A percentile compares a stretch with the other conserved stretches of the same genome.
Conservation (phyloP, 1,140 invertebrate species). For the Pseudomyrmex concolor region DNA sequence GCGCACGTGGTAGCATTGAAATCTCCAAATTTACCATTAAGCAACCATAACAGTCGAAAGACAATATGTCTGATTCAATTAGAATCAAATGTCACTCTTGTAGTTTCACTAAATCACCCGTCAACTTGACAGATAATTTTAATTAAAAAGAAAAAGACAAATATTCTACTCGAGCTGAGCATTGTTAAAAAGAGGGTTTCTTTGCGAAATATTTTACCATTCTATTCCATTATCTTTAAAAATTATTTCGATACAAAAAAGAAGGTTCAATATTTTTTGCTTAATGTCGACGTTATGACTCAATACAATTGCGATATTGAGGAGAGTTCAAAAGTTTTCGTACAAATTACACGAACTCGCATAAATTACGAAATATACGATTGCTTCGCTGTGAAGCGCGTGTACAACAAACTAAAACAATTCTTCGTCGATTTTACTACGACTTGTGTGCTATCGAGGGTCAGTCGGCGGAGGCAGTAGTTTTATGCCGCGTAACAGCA, state of each 20-base stretch:
- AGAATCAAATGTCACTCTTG: slow-evolving; percentile 31
- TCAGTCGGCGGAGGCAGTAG: slow-evolving; percentile 56
- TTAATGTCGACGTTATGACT: not conserved
- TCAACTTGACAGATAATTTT: not conserved
- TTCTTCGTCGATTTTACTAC: slow-evolving; percentile 32
- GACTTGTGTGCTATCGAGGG: slow-evolving; percentile 61
- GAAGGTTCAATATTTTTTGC: not conserved
- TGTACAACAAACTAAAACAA: slow-evolving; percentile 36
- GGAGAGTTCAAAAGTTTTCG: not conserved
- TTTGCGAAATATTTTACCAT: too few species aligned
- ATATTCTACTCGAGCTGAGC: not conserved
- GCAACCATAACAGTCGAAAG: slow-evolving; percentile 41
- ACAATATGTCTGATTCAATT: slow-evolving; percentile 39
- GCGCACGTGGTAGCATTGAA: slow-evolving; percentile 24
- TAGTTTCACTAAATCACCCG: not conserved
- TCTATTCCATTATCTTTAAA: too few species aligned
- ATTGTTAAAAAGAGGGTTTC: not conserved
- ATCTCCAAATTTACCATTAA: slow-evolving; percentile 61
- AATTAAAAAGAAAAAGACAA: not conserved
- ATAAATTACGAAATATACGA: too few species aligned
- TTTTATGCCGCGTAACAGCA: slow-evolving; percentile 55
- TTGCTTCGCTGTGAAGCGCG: not conserved
- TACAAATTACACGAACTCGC: too few species aligned
- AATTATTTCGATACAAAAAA: too few species aligned
- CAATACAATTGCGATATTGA: not conserved